Conservation (phyloP, 2,113 vertebrate genomes). For the Xiphophorus couchianus region DNA sequence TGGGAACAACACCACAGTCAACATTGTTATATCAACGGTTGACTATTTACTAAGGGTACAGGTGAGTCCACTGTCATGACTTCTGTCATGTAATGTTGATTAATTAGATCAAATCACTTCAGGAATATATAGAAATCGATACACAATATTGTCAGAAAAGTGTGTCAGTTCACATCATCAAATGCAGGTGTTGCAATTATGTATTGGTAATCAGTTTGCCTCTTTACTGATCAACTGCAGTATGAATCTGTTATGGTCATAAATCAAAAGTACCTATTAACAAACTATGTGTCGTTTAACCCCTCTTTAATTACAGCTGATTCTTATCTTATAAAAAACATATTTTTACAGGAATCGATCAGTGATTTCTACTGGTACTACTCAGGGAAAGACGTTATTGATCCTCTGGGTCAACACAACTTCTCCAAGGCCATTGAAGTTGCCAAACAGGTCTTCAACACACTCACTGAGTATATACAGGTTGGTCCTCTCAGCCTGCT, state of each 20-base stretch:
- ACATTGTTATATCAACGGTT: conserved; percentile 96
- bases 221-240: too few species aligned
- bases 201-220: too few species aligned
- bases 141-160: background rate
- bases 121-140: background rate
- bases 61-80: conserved; percentile 70
- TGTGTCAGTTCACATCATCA: background rate
- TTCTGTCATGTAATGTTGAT: too few species aligned
- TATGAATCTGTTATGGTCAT: too few species aligned
- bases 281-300: too few species aligned
- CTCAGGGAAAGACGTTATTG: conserved; percentile 93
- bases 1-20: conserved; percentile 97
- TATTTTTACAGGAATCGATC: conserved; percentile 88
- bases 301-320: too few species aligned
- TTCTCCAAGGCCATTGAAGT: conserved; percentile 96
- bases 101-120: background rate
- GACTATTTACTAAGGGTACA: conserved; percentile 95
- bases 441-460: conserved; percentile 97
- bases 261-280: too few species aligned
- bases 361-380: conserved; percentile 99
- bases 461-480: conserved; percentile 97
- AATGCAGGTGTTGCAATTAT: background rate
- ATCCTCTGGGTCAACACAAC: conserved; percentile 89
- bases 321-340: background rate
- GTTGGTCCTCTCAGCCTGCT: conserved; percentile 65